Evolutionary conservation across 1,140 invertebrate species (phyloP), one percentile per base, ranked within the genome.

Genomic region (Drosophila nannoptera): DNA sequence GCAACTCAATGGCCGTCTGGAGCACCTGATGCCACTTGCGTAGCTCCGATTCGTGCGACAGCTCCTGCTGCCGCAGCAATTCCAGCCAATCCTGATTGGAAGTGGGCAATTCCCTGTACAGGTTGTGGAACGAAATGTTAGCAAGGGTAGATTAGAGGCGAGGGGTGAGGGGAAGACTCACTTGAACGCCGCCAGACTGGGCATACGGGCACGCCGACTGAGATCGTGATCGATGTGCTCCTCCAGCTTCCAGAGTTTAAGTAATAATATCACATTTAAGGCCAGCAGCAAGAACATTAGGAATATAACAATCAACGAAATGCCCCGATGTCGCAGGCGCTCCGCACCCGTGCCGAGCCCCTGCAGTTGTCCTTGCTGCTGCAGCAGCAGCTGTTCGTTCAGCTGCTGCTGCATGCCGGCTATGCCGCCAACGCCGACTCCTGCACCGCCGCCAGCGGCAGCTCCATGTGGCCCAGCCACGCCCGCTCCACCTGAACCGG

Each of bases 261-360:
- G 94, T 90, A 95, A 95, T 42, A 96, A 91, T 76, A 96, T 91
- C 61, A 94, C 94, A 91, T 96, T 96, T 71, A 96, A 92, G 67
- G 94, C 77, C 67, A 95, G 91, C 75, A 96, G 91, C 77, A 92
- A 90, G 63, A 92, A 89, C 40, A 95, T 89, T 83, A 93, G 90
- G 77, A 91, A 73, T 62, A 94, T 90, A 63, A 94, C 90, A 86
- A 93, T 90, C 81, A 91, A 90, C 71, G 75, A 90, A 69, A 88
- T 89, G 87, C 87, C 74, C 68, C 77, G 88, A 72, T 84, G 72
- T 68, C 70, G 70, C 55, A 68, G 72, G 50, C 43, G 66, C 7
- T 77, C 66, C 46, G 73, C 71, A 29, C 49, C 65, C 62, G 72
- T 64, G 14, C 80, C 75, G 35, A 56, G 73, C 54, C 64, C 50